Conservation (phyloP, 1,140 invertebrate species). For the Drosophila truncata region DNA sequence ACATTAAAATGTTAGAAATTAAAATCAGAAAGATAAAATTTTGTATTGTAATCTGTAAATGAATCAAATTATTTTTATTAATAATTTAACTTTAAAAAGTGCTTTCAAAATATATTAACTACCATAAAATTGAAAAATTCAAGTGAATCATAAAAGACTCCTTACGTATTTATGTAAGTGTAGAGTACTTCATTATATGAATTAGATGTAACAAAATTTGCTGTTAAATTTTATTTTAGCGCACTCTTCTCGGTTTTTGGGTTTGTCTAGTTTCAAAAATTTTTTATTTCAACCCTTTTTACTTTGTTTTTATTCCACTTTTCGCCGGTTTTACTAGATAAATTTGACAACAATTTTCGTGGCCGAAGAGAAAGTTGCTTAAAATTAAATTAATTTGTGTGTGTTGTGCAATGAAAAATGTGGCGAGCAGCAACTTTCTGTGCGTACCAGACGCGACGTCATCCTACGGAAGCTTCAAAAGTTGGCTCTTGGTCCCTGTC, state of each 20-base stretch:
- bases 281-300: conserved; percentile 1
- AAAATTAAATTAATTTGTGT: conserved; percentile 82
- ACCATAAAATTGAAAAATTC: not conserved
- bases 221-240: not conserved
- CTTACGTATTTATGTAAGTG: no score
- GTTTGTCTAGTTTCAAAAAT: not conserved
- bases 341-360: conserved; percentile 66
- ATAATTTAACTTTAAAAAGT: not conserved
- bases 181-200: not conserved
- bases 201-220: not conserved
- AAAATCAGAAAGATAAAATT: not conserved
- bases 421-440: conserved; percentile 60
- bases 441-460: conserved; percentile 57
- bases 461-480: conserved; percentile 17
- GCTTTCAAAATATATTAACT: not conserved
- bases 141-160: no score
- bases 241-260: not conserved
- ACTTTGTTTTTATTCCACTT: conserved; percentile 19
- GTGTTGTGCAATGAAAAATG: conserved; percentile 70
- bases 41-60: not conserved
- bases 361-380: conserved; percentile 68
- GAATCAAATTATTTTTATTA: no score
- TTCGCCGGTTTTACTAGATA: conserved; percentile 52
- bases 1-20: not conserved
- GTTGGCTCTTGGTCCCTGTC: conserved; percentile 41